Evolutionary conservation across 2,113 vertebrate genomes (phyloP), one percentile per base, ranked within the genome.

Genomic region (Symphodus melops): DNA sequence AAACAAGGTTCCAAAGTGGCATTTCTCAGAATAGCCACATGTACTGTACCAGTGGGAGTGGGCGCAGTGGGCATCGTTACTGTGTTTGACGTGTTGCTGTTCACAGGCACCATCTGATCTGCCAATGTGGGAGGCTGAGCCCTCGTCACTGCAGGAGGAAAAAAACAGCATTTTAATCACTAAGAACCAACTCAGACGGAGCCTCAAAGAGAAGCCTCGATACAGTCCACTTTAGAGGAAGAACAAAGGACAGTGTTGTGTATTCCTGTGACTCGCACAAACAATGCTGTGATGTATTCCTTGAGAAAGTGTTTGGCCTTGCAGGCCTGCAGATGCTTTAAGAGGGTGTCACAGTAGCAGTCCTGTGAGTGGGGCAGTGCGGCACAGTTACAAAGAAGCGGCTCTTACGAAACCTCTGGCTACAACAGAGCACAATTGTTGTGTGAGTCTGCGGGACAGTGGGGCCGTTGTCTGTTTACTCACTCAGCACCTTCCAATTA

Each of bases 401-500:
- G 68, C 75, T 86, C 84, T 82, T 52, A 72, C 12, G 52, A 81
- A 77, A 77, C 51, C 84, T 77, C 79, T 65, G 69, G 54, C 53
- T 48, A 82, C 65, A 85, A 92, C 87, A 91, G 79, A 86, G 82
- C 48, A 19, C 54, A 76, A 85, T 81, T 92, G 89, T 92, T 85
- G 68, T 72, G 79, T n/a, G 46, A 49, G 61, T 54, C 55, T 12
- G 56, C 44, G 11, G 67, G 53, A 92, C 86, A 90, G 74, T 72
- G 70, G 64, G 25, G 23, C 70, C 19, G 23, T 88, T 91, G 84
- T 88, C 62, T 79, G 79, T 80, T 80, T 76, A 76, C 75, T 83
- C 88, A 80, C 76, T 90, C 88, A 79, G 79, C 83, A 87, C 84
- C 84, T 87, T 91, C 72, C 49, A 87, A 84, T 86, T 83, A 86